These are phyloP conservation scores for Archips xylosteana DNA, from an alignment of 2,888 invertebrate genomes.

Conservation along the genomic window DNA sequence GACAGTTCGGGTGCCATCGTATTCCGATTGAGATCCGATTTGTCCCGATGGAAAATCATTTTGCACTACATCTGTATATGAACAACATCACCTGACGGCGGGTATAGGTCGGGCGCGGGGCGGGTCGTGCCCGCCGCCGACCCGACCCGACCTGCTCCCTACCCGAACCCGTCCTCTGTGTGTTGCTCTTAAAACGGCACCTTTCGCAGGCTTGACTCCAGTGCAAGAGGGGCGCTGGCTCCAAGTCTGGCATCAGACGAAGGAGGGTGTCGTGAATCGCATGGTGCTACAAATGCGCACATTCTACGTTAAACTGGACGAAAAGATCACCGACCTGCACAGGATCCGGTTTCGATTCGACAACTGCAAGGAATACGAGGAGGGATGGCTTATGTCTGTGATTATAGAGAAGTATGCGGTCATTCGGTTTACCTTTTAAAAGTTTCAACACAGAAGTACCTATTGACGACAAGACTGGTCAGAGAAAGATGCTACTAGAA, in stretches of 20 bases:
- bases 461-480: no score
- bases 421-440: background rate
- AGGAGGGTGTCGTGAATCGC: background rate
- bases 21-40: no score
- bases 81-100: no score
- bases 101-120: no score
- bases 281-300: background rate
- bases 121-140: no score
- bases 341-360: background rate
- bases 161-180: no score
- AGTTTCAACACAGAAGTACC: no score
- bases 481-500: no score
- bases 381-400: background rate
- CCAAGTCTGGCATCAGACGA: background rate
- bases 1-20: no score
- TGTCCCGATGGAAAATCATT: no score
- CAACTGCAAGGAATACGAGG: background rate
- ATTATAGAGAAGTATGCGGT: background rate
- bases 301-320: background rate
- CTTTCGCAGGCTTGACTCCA: background rate
- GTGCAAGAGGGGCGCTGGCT: background rate
- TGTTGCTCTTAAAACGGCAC: background rate
- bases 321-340: background rate
- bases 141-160: no score
- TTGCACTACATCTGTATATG: no score